Base-by-base conservation (phyloP, 2,888 invertebrate genomes). In the Tethea ocularis region DNA sequence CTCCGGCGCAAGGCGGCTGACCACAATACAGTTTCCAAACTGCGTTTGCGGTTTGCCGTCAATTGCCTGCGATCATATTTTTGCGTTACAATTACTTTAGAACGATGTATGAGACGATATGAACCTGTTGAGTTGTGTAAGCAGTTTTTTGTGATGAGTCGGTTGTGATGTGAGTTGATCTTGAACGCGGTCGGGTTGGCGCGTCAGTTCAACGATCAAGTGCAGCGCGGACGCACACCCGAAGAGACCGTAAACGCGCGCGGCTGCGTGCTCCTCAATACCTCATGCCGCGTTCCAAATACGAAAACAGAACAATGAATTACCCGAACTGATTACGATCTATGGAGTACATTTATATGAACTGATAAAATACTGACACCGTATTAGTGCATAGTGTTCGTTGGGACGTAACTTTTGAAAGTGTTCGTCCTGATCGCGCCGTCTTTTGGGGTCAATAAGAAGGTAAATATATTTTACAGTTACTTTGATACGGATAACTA, bases 201-300 rank as follows among this genome's bases (percentile, higher is more conserved):
- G 76, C 74, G 84, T 79, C 86, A 87, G 91, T 91, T 90, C 89
- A 88, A 87, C 84, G 90, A 82, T 89, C 88, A 90, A 87, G 88
- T 88, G 88, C 89, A 87, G 82, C 84, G 86, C 84, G 71, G 75
- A 70, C 89, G 89, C 90, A 91, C 86, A 88, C 82, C 84, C 77
- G 74, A 74, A 82, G 82, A 81, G 85, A 77, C 82, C 75, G 85
- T 77, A 74, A 69, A 67, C 74, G 77, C 73, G 82, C 81, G 80
- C 82, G 83, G 86, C 76, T 80, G 87, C 84, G 83, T 84, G 79
- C 3, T 10, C 46, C 65, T 61, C 78, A 77, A 41, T 41, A 15
- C 20, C 46, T 64, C 61, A 74, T 68, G 65, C 67, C 75, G 80
- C 76, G 80, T 72, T 75, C 77, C 64, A 78, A 67, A 80, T 80